These are phyloP conservation scores for Phyllopteryx taeniolatus DNA, from an alignment of 2,113 vertebrate species.

Conservation along the genomic window DNA sequence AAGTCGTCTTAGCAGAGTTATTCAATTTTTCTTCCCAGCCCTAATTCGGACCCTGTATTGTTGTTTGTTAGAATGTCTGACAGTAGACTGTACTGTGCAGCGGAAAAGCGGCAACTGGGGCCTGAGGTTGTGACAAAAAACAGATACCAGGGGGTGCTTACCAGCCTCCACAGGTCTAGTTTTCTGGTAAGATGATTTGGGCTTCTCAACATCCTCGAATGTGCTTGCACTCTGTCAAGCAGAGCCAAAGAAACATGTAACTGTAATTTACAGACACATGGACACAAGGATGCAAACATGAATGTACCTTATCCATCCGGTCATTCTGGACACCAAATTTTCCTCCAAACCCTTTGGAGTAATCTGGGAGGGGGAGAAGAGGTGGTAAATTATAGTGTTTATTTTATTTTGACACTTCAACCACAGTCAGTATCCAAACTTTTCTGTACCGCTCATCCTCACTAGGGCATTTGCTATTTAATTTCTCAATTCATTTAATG, in stretches of 20 bases:
- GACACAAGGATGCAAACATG: neutral
- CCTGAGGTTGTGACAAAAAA: no score
- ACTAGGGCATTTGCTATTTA: neutral
- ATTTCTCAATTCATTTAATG: neutral
- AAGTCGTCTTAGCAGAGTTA: no score
- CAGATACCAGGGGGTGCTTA: conserved; percentile 50
- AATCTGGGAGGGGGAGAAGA: conserved; percentile 74
- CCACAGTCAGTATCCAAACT: conserved; percentile 14
- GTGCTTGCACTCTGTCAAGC: conserved; percentile 80
- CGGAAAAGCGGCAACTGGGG: no score
- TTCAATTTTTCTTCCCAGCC: no score
- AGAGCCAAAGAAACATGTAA: neutral
- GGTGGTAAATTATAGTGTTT: neutral
- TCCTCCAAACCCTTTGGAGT: conserved; percentile 91
- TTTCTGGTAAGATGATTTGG: conserved; percentile 82
- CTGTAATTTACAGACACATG: neutral
- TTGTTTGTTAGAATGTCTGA: no score
- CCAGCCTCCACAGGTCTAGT: conserved; percentile 90
- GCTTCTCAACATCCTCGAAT: conserved; percentile 87
- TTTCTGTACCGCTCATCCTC: neutral
- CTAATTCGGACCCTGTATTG: no score
- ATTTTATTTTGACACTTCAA: neutral
- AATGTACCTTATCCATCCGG: conserved; percentile 91
- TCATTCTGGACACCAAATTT: conserved; percentile 94
- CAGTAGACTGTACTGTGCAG: no score